phyloP scores from a whole-genome alignment of 2,888 invertebrate genomes.

The Aspidiotus destructor region DNA sequence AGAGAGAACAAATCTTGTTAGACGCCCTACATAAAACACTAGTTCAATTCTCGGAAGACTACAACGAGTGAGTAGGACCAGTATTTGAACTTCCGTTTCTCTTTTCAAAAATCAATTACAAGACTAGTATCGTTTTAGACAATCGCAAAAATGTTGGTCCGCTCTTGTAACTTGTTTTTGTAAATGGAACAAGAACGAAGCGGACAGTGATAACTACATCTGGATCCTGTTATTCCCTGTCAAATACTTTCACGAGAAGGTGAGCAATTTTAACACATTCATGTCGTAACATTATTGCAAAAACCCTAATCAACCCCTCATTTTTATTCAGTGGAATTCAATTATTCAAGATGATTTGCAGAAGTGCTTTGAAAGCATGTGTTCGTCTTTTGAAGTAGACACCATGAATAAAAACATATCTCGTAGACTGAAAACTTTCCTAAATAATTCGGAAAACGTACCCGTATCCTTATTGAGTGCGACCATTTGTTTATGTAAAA shows the following conservation, averaged over 20 bases:
- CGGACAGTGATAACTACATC: neutral
- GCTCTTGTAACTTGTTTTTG: slow-evolving; percentile 14
- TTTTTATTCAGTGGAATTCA: neutral
- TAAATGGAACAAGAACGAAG: slow-evolving; percentile 7
- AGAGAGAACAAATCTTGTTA: neutral
- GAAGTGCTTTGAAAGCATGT: neutral
- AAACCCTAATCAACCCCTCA: neutral
- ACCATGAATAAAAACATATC: neutral
- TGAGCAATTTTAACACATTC: neutral
- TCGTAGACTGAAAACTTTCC: neutral
- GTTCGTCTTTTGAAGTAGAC: neutral
- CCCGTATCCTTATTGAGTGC: slow-evolving; percentile 3
- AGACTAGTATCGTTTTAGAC: neutral
- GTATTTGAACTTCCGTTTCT: neutral
- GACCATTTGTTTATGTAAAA: slow-evolving; percentile 3
- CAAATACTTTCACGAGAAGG: neutral
- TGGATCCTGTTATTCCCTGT: slow-evolving; percentile 19
- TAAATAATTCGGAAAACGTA: slow-evolving; percentile 9
- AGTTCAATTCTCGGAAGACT: neutral
- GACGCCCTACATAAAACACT: neutral
- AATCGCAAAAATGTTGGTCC: slow-evolving; percentile 12
- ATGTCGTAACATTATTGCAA: neutral
- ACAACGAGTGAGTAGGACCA: slow-evolving; percentile 7
- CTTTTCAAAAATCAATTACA: neutral
- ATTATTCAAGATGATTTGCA: neutral